Base-by-base conservation (phyloP, 2,888 invertebrate genomes). In the Trissolcus brochymenae region DNA sequence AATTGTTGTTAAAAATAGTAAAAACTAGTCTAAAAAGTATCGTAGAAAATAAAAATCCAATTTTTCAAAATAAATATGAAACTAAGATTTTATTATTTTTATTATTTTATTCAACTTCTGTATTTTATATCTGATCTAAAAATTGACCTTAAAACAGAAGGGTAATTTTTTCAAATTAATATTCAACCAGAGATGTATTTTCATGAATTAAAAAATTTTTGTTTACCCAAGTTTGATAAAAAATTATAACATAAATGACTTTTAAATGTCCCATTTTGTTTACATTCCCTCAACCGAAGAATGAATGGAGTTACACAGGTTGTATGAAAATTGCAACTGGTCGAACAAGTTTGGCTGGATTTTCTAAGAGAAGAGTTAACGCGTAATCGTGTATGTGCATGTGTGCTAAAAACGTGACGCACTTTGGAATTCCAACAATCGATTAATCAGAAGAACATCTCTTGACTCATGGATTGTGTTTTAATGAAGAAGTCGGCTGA, bases 391-490 rank as follows among this genome's bases (percentile, higher is more conserved):
- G n/a, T 14, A 9, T 35, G 35, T 35, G 11, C 35, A 35, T 35
- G 21, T 54, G 29, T 54, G 25, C 25, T 29, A 60, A 60, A 49
- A 40, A 61, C 61, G 51, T 61, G 61, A 65, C 46, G 55, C 43
- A 65, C 16, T 66, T 57, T 40, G n/a, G 21, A 55, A 64, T 56
- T 56, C 56, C 40, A 11, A 49, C 19, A 46, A 68, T 60, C 54
- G 41, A 68, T 60, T 61, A 70, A 70, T 49, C 61, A 21, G 11
- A 46, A 57, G 16, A 50, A 57, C 41, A 4, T 17, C 11, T 59
- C 25, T 16, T 11, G 19, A 43, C 21, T 51, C 54, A 49, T 29
- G 13, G 25, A 6, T 56, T 16, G 29, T 41, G 41, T 43, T 40
- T 62, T 40, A 55, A 50, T 61, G 21, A 56, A 56, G 40, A 49